phyloP scores from a whole-genome alignment of 2,888 invertebrate species.

The Eilema caniola region DNA sequence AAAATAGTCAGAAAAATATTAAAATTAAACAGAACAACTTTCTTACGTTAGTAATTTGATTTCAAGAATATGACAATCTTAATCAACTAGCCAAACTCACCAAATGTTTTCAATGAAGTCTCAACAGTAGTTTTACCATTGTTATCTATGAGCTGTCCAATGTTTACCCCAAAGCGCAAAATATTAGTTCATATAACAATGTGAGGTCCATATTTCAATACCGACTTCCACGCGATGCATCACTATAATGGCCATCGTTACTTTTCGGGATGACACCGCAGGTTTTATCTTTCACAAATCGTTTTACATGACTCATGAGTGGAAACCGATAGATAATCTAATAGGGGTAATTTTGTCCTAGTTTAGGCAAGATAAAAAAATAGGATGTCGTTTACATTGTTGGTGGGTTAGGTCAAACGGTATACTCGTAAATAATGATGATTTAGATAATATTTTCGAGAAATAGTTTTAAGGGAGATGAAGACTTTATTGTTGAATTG shows the following conservation, averaged over 20 bases:
- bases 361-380: neutral
- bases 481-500: no score
- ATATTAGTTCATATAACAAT: constrained; percentile 7
- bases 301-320: constrained; percentile 12
- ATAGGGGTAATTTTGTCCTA: neutral
- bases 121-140: neutral
- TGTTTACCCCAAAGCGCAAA: neutral
- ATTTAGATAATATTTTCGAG: neutral
- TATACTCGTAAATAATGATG: neutral
- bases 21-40: no score
- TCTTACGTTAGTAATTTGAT: no score
- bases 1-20: no score
- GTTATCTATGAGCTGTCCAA: neutral
- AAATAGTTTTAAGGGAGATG: neutral
- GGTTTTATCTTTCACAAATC: constrained; percentile 21
- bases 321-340: constrained; percentile 14
- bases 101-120: neutral
- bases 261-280: neutral
- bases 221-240: neutral
- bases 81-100: no score
- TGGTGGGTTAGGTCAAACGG: neutral
- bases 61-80: no score
- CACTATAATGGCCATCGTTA: constrained; percentile 6
- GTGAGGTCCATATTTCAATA: constrained; percentile 8
- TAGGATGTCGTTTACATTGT: neutral